These are phyloP conservation scores for Drosophila flavopinicola DNA, from an alignment of 2,888 invertebrate genomes.

Conservation along the genomic window DNA sequence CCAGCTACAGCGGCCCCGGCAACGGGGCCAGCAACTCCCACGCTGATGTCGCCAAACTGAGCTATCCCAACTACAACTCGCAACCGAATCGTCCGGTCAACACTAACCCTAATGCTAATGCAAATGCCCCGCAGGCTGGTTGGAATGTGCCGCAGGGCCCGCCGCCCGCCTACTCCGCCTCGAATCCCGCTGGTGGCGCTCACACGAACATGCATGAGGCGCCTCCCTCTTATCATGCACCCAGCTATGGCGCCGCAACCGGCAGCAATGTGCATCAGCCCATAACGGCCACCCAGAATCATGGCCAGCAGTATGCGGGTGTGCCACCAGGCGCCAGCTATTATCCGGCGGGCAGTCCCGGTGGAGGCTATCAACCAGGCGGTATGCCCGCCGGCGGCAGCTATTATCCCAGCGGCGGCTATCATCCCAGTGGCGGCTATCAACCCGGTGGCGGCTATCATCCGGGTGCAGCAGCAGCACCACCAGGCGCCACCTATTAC, in stretches of 20 bases:
- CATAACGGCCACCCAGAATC: conserved; percentile 72
- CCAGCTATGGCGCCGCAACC: conserved; percentile 72
- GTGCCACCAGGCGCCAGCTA: conserved; percentile 65
- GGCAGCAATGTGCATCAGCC: conserved; percentile 70
- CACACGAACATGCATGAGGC: conserved; percentile 80
- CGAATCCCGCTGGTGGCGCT: conserved; percentile 80
- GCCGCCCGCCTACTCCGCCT: conserved; percentile 82
- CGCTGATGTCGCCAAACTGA: conserved; percentile 81
- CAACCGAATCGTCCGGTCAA: conserved; percentile 81
- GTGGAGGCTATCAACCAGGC: conserved; percentile 67
- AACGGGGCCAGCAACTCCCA: conserved; percentile 76
- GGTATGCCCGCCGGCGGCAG: conserved; percentile 46
- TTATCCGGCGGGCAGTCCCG: conserved; percentile 60
- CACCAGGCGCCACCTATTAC: conserved; percentile 75
- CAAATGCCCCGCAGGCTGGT: conserved; percentile 55
- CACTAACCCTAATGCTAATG: conserved; percentile 15
- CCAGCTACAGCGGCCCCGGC: conserved; percentile 65
- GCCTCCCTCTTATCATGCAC: conserved; percentile 81
- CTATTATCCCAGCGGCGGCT: conserved; percentile 69
- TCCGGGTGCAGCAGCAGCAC: conserved; percentile 66
- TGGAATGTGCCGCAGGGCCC: conserved; percentile 84
- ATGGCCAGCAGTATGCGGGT: conserved; percentile 69
- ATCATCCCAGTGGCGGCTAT: conserved; percentile 61
- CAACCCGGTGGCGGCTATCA: conserved; percentile 59
- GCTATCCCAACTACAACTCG: conserved; percentile 82